Evolutionary conservation across 2,113 vertebrate species (phyloP), one percentile per base, ranked within the genome.

Genomic region (Cyphomyrus discorhynchus): DNA sequence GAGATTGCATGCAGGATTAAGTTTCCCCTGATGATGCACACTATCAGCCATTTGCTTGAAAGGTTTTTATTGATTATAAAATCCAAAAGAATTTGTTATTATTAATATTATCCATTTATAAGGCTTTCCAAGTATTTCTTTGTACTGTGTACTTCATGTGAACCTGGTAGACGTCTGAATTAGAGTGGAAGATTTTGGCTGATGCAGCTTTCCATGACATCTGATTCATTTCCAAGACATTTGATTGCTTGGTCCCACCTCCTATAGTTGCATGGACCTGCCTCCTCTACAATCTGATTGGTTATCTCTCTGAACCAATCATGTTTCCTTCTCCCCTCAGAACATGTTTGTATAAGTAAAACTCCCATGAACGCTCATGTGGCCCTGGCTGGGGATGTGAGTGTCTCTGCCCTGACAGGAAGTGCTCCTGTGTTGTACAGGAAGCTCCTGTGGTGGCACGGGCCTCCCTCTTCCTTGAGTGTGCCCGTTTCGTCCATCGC

Each of bases 401-500:
- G 70, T 13, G 1, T 77, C 70, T 17, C 35, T 42, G 70, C 46
- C 53, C 27, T 86, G 24, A 90, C 82, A 90, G 82, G 56, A 89
- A 89, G 80, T 58, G 13, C 46, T 49, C 56, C 70, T 90, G 74
- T 87, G 3, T 82, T 27, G 70, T 92, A 39, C 95, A 99, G 98
- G 98, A 99, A 94, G 98, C 98, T 1, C 98, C 98, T 0, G 98
- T 99, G 2, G 98, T 99, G 80, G 98, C 98, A 0, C 96, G 98
- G 56, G 98, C 98, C 27, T 98, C 98, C 1, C 95, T 99, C 49
- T 99, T 99, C 91, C 96, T 99, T 0, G 98, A 99, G 91, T 99
- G 98, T 0, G 98, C 98, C 7, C 96, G 98, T 47, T 99, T 99
- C 0, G 98, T 99, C 45, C 98, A 99, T 91, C 98, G 98, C 91